Evolutionary conservation across 2,797 vertebrate genomes (phyloP).

Genomic region (Peromyscus aztecus): DNA sequence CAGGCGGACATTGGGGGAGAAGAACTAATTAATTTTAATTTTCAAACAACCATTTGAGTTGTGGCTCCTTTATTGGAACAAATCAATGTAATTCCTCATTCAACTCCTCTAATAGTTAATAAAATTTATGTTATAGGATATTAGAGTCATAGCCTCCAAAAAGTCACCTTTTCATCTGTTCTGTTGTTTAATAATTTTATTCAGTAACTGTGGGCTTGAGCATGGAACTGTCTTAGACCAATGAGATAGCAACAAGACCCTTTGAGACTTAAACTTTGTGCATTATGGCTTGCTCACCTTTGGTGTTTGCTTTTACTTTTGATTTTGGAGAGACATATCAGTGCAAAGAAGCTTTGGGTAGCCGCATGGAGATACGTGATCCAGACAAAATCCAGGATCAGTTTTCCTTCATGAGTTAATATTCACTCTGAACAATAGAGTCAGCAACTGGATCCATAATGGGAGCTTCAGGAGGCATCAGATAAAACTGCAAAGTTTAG

Average conservation of each 20-base stretch:
- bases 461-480: background rate
- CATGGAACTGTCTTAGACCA: background rate
- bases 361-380: background rate
- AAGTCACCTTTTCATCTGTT: no score
- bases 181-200: no score
- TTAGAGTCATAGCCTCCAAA: no score
- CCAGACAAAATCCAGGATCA: background rate
- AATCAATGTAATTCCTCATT: no score
- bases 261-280: background rate
- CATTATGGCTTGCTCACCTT: background rate
- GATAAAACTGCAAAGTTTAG: background rate
- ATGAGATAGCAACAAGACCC: background rate
- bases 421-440: background rate
- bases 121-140: no score
- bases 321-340: background rate
- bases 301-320: background rate
- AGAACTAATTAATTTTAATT: no score
- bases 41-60: no score
- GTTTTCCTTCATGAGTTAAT: background rate
- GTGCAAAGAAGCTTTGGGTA: background rate
- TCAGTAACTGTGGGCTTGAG: no score
- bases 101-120: no score
- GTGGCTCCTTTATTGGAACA: no score
- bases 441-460: no score
- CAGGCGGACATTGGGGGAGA: no score